Evolutionary conservation across 2,797 vertebrate genomes (phyloP).

Genomic region (Chiloscyllium punctatum): DNA sequence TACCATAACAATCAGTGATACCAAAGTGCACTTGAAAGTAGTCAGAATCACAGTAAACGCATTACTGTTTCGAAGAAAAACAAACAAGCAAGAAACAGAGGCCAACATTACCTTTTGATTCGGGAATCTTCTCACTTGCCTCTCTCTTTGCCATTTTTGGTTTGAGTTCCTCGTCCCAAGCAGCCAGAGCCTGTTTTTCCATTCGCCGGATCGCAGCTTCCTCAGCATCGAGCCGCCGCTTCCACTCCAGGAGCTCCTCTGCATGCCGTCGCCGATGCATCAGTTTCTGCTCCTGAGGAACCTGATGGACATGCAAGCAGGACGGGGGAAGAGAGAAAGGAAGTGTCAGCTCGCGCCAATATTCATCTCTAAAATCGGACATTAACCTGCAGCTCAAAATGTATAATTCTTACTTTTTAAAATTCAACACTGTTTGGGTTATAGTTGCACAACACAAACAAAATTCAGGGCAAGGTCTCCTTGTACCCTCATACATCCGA

Average conservation of each 20-base stretch:
- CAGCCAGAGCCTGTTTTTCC: slow-evolving; percentile 82
- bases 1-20: neutral
- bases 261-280: slow-evolving; percentile 86
- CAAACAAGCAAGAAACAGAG: neutral
- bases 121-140: slow-evolving; percentile 54
- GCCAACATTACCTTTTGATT: slow-evolving; percentile 56
- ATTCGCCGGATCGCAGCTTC: slow-evolving; percentile 84
- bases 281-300: slow-evolving; percentile 91
- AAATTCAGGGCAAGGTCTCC: neutral
- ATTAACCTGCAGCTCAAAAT: neutral
- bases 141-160: slow-evolving; percentile 59
- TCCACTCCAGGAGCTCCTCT: slow-evolving; percentile 87
- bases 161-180: slow-evolving; percentile 71
- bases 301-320: slow-evolving; percentile 52
- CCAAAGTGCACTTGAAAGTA: neutral
- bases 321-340: slow-evolving; percentile 39
- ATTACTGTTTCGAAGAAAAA: neutral
- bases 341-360: slow-evolving; percentile 19
- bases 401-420: neutral
- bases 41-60: neutral
- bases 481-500: neutral
- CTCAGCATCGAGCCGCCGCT: slow-evolving; percentile 80
- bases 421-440: neutral
- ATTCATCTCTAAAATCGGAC: neutral
- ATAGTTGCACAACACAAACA: neutral